Evolutionary conservation across 1,140 invertebrate genomes (phyloP).

Genomic region (Temnothorax curvispinosus): DNA sequence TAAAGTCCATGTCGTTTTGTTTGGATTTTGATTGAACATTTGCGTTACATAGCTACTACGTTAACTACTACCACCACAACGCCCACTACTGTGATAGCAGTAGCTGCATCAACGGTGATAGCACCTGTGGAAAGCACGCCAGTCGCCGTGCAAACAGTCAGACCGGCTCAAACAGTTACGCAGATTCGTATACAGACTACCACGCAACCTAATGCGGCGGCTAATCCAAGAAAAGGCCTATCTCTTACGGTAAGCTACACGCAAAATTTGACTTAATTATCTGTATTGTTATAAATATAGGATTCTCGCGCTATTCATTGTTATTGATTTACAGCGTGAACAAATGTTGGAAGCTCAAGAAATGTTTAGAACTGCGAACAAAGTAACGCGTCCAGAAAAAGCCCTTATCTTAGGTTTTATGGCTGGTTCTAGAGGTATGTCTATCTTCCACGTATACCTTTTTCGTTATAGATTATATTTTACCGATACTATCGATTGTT

Average conservation of each 20-base stretch:
- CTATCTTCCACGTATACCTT: slow-evolving; percentile 13
- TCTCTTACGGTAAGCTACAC: slow-evolving; percentile 90
- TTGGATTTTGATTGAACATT: slow-evolving; percentile 47
- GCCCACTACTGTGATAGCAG: slow-evolving; percentile 78
- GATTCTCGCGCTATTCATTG: slow-evolving; percentile 49
- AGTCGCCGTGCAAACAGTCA: slow-evolving; percentile 82
- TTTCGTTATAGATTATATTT: slow-evolving; percentile 2
- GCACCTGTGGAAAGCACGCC: slow-evolving; percentile 79
- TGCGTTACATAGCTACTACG: slow-evolving; percentile 76
- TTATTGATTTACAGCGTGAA: slow-evolving; percentile 90
- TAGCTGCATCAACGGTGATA: slow-evolving; percentile 76
- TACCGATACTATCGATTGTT: slow-evolving; percentile 57
- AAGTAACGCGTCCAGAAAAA: slow-evolving; percentile 98
- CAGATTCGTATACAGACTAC: slow-evolving; percentile 87
- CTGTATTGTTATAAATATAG: slow-evolving; percentile 10
- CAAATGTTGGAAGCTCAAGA: slow-evolving; percentile 99
- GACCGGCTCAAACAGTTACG: slow-evolving; percentile 85
- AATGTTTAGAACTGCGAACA: slow-evolving; percentile 98
- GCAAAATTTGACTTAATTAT: slow-evolving; percentile 34
- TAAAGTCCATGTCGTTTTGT: neutral
- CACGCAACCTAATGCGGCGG: slow-evolving; percentile 84
- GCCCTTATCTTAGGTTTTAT: slow-evolving; percentile 99
- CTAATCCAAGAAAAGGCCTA: slow-evolving; percentile 89
- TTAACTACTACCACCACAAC: slow-evolving; percentile 58
- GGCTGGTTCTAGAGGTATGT: slow-evolving; percentile 95